Evolutionary conservation across 2,113 vertebrate genomes (phyloP).

Genomic region (Odontesthes bonariensis): DNA sequence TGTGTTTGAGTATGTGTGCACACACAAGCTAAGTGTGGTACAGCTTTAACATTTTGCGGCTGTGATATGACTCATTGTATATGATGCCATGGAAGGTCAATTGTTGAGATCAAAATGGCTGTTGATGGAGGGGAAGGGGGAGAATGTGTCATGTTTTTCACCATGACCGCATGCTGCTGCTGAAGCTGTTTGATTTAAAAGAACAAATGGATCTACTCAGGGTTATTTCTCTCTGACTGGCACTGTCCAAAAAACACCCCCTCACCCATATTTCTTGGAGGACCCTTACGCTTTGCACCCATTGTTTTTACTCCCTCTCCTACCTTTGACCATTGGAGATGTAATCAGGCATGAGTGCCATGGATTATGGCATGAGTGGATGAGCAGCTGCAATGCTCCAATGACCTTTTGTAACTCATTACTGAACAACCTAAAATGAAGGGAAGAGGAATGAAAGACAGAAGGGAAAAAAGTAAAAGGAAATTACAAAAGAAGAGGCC

Average conservation of each 20-base stretch:
- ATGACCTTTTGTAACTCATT: constrained; percentile 86
- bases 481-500: constrained; percentile 39
- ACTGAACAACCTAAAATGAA: constrained; percentile 78
- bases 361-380: constrained; percentile 83
- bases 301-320: constrained; percentile 80
- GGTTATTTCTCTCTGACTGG: constrained; percentile 79
- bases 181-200: constrained; percentile 77
- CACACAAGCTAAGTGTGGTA: constrained; percentile 36
- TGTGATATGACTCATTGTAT: constrained; percentile 85
- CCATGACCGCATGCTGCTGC: constrained; percentile 56
- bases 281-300: constrained; percentile 72
- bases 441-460: constrained; percentile 40
- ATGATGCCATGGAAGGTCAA: constrained; percentile 86
- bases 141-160: constrained; percentile 73
- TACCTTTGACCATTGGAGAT: constrained; percentile 83
- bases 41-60: constrained; percentile 81
- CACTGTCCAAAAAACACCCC: constrained; percentile 76
- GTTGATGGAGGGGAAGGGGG: constrained; percentile 74
- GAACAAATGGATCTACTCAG: constrained; percentile 76
- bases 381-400: constrained; percentile 85
- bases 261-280: constrained; percentile 74
- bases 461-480: constrained; percentile 5
- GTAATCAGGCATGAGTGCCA: constrained; percentile 83
- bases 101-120: constrained; percentile 84
- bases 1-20: constrained; percentile 58